Conservation (phyloP, 2,888 invertebrate genomes). For the Ophonus ardosiacus region DNA sequence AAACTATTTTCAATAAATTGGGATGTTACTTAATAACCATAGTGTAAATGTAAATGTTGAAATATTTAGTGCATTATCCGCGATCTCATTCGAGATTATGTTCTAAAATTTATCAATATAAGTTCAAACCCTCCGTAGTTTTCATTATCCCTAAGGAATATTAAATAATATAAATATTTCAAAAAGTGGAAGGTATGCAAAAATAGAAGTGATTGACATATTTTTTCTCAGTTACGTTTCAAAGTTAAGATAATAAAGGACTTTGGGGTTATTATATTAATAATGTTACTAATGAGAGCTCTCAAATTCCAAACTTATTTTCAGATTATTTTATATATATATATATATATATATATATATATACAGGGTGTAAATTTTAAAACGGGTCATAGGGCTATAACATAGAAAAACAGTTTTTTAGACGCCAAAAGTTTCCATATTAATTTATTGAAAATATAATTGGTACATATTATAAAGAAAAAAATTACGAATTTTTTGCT, state of each 20-base stretch:
- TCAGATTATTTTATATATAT: constrained; percentile 43
- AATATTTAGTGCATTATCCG: neutral
- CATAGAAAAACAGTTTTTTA: too few relatives aligned
- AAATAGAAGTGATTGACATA: neutral
- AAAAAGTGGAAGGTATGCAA: constrained; percentile 22
- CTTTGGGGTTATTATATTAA: too few relatives aligned
- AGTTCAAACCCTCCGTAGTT: constrained; percentile 25
- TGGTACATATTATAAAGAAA: too few relatives aligned
- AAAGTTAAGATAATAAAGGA: too few relatives aligned
- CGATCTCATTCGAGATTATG: constrained; percentile 17
- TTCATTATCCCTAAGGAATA: neutral
- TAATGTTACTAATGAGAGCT: too few relatives aligned
- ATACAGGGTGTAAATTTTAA: too few relatives aligned
- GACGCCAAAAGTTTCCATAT: too few relatives aligned
- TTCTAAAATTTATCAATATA: neutral
- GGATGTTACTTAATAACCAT: neutral
- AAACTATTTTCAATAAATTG: constrained; percentile 37
- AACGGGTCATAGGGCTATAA: too few relatives aligned
- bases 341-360: too few relatives aligned
- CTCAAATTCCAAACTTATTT: constrained; percentile 14
- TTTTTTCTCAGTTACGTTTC: too few relatives aligned
- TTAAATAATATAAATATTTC: constrained; percentile 12
- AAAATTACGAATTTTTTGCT: too few relatives aligned
- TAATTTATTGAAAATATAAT: too few relatives aligned
- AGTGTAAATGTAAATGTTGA: constrained; percentile 17